Conservation (phyloP, 23 tunicate species). For the Trididemnum nubilum region DNA sequence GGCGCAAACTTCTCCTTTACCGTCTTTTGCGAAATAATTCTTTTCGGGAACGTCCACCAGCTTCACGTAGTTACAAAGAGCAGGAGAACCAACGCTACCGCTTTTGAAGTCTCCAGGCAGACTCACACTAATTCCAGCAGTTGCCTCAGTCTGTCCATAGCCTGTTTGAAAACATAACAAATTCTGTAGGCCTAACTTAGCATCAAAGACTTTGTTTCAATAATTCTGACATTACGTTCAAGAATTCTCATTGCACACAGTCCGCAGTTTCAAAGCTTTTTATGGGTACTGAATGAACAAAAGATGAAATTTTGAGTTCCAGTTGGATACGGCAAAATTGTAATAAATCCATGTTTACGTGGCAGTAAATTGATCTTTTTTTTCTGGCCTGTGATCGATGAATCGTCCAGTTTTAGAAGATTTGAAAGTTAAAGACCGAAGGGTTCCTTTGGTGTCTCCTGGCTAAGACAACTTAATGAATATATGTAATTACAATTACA, state of each 20-base stretch:
- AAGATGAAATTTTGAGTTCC: not conserved
- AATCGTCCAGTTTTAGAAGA: no score
- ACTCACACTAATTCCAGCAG: slow-evolving; percentile 53
- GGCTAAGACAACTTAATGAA: no score
- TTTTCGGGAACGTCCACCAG: slow-evolving; percentile 95
- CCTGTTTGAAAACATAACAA: slow-evolving; percentile 7
- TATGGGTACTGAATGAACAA: not conserved
- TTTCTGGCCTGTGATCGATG: no score
- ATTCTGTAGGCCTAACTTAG: not conserved
- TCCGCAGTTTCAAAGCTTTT: not conserved
- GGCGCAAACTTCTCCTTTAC: slow-evolving; percentile 94
- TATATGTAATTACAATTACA: no score
- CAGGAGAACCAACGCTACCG: slow-evolving; percentile 92
- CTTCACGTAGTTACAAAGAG: slow-evolving; percentile 57
- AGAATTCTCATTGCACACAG: not conserved
- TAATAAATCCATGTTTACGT: no score
- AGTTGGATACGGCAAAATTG: not conserved
- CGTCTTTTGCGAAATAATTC: slow-evolving; percentile 85
- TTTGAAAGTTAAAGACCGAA: no score
- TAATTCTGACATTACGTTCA: not conserved
- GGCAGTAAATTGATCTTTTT: no score
- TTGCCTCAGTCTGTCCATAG: slow-evolving; percentile 87
- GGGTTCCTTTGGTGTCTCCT: no score
- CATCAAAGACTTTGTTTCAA: not conserved
- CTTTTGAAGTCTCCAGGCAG: slow-evolving; percentile 65